Conservation (phyloP, 1,140 invertebrate genomes). For the Hycleus cichorii region DNA sequence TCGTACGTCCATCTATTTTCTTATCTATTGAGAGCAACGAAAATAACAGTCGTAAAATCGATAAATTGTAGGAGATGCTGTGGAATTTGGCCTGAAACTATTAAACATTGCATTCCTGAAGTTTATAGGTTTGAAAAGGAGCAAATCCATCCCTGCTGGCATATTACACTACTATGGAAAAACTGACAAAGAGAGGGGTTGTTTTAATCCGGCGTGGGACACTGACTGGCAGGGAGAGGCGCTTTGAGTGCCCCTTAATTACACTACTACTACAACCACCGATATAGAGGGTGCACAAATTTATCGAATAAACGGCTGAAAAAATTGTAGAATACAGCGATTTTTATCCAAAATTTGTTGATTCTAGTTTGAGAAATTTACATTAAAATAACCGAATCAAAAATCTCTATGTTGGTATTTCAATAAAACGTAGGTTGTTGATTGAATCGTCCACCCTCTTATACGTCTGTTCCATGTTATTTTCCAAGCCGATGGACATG, state of each 20-base stretch:
- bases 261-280: slow-evolving; percentile 23
- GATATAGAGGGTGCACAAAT: too few species aligned
- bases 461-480: slow-evolving; percentile 27
- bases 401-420: too few species aligned
- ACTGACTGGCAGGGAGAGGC: slow-evolving; percentile 23
- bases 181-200: slow-evolving; percentile 10
- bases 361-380: too few species aligned
- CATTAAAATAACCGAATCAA: too few species aligned
- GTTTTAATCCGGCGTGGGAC: slow-evolving; percentile 32
- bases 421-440: background rate
- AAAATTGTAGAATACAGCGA: too few species aligned
- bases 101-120: slow-evolving; percentile 14
- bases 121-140: slow-evolving; percentile 1
- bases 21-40: background rate
- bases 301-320: too few species aligned
- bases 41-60: background rate
- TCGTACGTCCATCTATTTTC: background rate
- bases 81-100: slow-evolving; percentile 5
- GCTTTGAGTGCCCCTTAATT: slow-evolving; percentile 34
- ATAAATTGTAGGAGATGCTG: background rate
- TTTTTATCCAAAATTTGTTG: too few species aligned
- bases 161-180: slow-evolving; percentile 13
- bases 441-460: background rate
- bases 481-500: slow-evolving; percentile 35
- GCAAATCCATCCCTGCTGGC: slow-evolving; percentile 1